Percentiles rank a stretch among this genome's conserved stretches.
Conservation (phyloP, 2,113 vertebrate species). For the Pelecanus crispus region DNA sequence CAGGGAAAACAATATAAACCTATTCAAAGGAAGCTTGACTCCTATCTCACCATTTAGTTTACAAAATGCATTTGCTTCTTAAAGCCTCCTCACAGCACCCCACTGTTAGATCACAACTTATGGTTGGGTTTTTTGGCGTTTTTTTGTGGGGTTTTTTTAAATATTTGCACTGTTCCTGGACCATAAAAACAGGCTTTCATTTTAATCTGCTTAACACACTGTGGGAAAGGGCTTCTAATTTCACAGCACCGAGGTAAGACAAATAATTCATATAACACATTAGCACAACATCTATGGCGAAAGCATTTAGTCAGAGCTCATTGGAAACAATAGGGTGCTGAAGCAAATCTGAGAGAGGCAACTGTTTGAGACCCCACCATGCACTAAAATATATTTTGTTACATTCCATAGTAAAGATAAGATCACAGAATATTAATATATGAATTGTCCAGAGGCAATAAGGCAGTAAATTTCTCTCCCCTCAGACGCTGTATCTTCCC, state of each 20-base stretch:
- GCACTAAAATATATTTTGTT: not conserved
- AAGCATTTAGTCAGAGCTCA: slow-evolving; percentile 35
- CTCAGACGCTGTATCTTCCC: not conserved
- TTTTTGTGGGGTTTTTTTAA: too few species aligned
- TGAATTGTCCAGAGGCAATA: not conserved
- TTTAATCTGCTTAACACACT: slow-evolving; percentile 70
- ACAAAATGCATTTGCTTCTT: slow-evolving; percentile 24
- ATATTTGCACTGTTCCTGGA: slow-evolving; percentile 32
- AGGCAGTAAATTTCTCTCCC: not conserved
- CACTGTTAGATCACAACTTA: slow-evolving; percentile 22
- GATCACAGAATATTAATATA: not conserved
- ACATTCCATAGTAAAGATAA: not conserved
- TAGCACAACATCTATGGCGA: slow-evolving; percentile 25
- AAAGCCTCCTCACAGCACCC: not conserved
- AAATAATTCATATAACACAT: slow-evolving; percentile 63
- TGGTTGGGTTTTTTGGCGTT: too few species aligned
- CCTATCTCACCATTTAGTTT: slow-evolving; percentile 14
- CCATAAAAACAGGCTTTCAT: slow-evolving; percentile 68
- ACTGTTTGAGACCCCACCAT: not conserved
- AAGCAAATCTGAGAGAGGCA: not conserved
- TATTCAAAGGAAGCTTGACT: slow-evolving; percentile 32
- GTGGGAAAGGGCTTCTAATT: slow-evolving; percentile 70
- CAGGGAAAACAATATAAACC: slow-evolving; percentile 42
- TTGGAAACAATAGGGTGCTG: slow-evolving; percentile 7
- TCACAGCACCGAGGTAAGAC: slow-evolving; percentile 69